Conservation (phyloP, 2,888 invertebrate species). For the Horisme vitalbata region DNA sequence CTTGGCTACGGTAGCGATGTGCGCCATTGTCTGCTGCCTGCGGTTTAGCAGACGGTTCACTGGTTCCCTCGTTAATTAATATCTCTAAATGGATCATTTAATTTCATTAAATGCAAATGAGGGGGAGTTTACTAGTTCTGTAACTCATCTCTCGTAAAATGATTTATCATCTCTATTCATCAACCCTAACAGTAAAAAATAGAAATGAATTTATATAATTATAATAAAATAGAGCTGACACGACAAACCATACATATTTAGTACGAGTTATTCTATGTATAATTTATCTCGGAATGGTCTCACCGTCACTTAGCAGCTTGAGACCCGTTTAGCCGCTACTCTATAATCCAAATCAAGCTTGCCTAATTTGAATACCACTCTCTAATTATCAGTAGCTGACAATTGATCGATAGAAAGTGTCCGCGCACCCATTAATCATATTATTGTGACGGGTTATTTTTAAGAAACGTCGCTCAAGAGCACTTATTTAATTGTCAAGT, state of each 20-base stretch:
- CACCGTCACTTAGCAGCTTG: slow-evolving; percentile 20
- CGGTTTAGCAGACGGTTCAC: slow-evolving; percentile 71
- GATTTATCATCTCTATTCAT: slow-evolving; percentile 47
- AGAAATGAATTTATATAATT: slow-evolving; percentile 10
- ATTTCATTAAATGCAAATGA: slow-evolving; percentile 82
- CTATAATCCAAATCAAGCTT: slow-evolving; percentile 46
- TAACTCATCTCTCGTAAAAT: slow-evolving; percentile 44
- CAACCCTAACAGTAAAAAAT: slow-evolving; percentile 25
- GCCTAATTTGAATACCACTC: slow-evolving; percentile 61
- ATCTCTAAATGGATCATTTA: slow-evolving; percentile 82
- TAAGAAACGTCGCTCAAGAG: slow-evolving; percentile 67
- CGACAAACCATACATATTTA: too few species aligned
- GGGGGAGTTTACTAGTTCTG: slow-evolving; percentile 66
- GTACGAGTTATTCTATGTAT: too few species aligned
- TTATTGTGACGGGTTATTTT: slow-evolving; percentile 71
- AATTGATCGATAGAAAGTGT: slow-evolving; percentile 73
- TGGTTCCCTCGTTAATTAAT: slow-evolving; percentile 80
- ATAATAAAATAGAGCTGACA: too few species aligned
- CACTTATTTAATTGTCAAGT: slow-evolving; percentile 81
- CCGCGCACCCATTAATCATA: slow-evolving; percentile 69
- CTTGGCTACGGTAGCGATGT: slow-evolving; percentile 6
- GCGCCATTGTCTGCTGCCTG: slow-evolving; percentile 37
- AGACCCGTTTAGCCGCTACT: slow-evolving; percentile 36
- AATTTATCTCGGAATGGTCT: background rate
- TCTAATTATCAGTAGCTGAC: slow-evolving; percentile 77